Base-by-base conservation (phyloP, 2,113 vertebrate genomes). In the Tauraco erythrolophus region DNA sequence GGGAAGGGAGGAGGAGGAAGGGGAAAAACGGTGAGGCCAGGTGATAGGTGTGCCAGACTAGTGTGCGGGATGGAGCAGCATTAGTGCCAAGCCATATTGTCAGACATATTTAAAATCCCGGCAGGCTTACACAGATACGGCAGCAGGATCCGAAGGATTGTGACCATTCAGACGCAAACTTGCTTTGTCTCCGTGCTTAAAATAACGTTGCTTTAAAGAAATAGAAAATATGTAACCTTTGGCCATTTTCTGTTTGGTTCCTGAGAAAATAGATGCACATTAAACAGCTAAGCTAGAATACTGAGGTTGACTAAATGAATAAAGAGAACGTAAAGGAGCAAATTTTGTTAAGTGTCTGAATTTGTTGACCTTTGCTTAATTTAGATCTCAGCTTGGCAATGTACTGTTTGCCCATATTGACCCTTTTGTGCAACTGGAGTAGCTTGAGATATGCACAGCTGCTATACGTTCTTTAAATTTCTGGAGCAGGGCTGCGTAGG, bases 51-150 rank as follows among this genome's bases (percentile, higher is more conserved):
- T 4, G 18, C 37, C 25, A 25, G 57, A 7, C 37, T 6, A 1
- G 33, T 2, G 37, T 69, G 54, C 7, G 2, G 37, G 68, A 31
- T 58, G 66, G 61, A 71, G 75, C 60, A 76, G 57, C 78, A 23
- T 16, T 33, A 10, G 46, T 50, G 57, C 74, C 74, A 76, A 7
- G 23, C 35, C 75, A 10, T 15, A 1, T 7, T 88, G 57, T 88
- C 41, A 56, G 0, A 41, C 35, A 24, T 3, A 0, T 30, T 51
- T 14, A 11, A 10, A 19, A 28, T 81, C 11, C 2, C 13, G 27
- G 2, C 39, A 72, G 56, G 10, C 46, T 31, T 56, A 13, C 1
- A 1, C 56, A 62, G 31, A 4, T 43, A 6, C 37, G 1, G 1
- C 3, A 1, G 56, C 53, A 56, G 57, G 15, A 25, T n/a, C 23